These are phyloP conservation scores for Clarias pachynema DNA, from an alignment of 2,797 vertebrate genomes.

Conservation along the genomic window DNA sequence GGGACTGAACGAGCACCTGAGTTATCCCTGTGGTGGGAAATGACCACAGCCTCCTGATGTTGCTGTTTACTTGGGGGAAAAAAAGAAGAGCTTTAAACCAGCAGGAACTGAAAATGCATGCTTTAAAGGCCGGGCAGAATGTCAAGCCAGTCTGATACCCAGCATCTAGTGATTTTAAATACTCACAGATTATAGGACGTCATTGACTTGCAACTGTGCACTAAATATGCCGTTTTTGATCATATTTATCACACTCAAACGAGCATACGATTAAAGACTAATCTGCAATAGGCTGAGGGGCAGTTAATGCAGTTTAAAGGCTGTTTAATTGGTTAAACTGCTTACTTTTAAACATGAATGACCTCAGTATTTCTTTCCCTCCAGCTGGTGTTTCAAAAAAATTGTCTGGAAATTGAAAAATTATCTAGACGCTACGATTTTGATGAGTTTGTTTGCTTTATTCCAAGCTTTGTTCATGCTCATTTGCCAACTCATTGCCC, in stretches of 20 bases:
- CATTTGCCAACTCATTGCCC: constrained; percentile 46
- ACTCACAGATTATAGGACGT: not conserved
- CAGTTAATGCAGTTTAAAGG: not conserved
- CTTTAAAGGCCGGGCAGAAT: not conserved
- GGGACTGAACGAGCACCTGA: constrained; percentile 1
- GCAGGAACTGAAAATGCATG: not conserved
- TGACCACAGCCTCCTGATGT: not conserved
- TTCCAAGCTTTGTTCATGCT: constrained; percentile 34
- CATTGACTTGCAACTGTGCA: not conserved
- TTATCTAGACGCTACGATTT: constrained; percentile 62
- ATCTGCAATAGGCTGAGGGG: not conserved
- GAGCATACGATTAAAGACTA: not conserved
- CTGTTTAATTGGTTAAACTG: constrained; percentile 41
- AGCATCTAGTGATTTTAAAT: constrained; percentile 3
- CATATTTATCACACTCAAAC: too few species aligned
- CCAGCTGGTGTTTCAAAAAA: constrained; percentile 73
- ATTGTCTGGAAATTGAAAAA: constrained; percentile 66
- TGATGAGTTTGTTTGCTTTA: constrained; percentile 30
- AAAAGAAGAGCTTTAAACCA: constrained; percentile 11
- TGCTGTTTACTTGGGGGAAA: not conserved
- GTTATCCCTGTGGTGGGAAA: not conserved
- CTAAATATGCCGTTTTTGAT: not conserved
- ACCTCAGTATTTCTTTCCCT: constrained; percentile 69
- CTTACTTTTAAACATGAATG: constrained; percentile 81
- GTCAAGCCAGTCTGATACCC: not conserved